Conservation (phyloP, 2,888 invertebrate genomes). For the Nomada fucata region DNA sequence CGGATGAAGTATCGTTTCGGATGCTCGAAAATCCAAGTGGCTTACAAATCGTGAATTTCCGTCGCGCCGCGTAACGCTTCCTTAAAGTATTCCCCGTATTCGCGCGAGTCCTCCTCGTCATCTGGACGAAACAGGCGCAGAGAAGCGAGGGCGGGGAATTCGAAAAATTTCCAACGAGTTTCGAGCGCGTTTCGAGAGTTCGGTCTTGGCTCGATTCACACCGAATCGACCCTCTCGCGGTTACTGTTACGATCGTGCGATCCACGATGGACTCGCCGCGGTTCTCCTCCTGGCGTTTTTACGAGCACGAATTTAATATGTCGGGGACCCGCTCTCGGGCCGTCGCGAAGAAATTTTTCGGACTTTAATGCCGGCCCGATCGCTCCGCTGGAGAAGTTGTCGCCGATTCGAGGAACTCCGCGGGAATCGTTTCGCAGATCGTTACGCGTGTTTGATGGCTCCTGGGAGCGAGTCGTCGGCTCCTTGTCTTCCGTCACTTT, state of each 20-base stretch:
- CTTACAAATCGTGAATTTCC: conserved; percentile 76
- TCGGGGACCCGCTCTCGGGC: no score
- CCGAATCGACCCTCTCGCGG: conserved; percentile 8
- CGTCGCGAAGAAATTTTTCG: conserved; percentile 13
- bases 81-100: conserved; percentile 41
- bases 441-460: conserved; percentile 23
- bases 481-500: conserved; percentile 35
- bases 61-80: conserved; percentile 64
- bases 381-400: background rate
- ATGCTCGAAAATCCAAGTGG: conserved; percentile 74
- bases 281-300: background rate
- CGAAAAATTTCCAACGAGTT: conserved; percentile 35
- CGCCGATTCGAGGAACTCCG: background rate
- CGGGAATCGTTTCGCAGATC: background rate
- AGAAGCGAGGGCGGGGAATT: background rate
- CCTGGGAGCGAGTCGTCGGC: background rate
- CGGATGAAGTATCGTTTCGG: conserved; percentile 74
- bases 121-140: background rate
- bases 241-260: conserved; percentile 22
- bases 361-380: background rate
- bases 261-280: conserved; percentile 2
- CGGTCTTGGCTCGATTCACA: conserved; percentile 1
- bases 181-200: conserved; percentile 30
- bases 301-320: conserved; percentile 19
- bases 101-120: conserved; percentile 40